Conservation (phyloP, 2,888 invertebrate genomes). For the Icerya purchasi region DNA sequence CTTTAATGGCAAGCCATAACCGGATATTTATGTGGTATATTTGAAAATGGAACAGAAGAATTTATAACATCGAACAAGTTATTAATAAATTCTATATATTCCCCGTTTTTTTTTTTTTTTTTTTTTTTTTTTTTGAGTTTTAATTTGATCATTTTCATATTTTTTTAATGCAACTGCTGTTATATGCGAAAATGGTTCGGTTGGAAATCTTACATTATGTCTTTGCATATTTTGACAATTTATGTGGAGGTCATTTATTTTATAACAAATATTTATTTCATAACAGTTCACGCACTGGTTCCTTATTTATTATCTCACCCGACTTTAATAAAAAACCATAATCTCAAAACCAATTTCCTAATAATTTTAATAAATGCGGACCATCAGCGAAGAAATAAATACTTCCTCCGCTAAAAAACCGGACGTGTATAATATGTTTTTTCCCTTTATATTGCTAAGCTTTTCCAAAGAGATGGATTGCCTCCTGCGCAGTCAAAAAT, state of each 20-base stretch:
- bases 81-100: too few species aligned
- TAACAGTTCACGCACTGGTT: neutral
- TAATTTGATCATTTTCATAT: neutral
- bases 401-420: neutral
- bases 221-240: neutral
- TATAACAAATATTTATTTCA: neutral
- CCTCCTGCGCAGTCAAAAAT: neutral
- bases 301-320: neutral
- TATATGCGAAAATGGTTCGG: neutral
- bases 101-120: too few species aligned
- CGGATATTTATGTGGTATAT: neutral
- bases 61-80: neutral
- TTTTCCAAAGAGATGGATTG: neutral
- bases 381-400: neutral
- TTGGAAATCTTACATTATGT: neutral
- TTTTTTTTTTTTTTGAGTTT: neutral
- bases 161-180: neutral
- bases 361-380: conserved; percentile 1
- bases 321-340: neutral
- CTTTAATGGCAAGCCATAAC: neutral
- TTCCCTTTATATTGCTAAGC: neutral
- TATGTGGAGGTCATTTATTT: neutral
- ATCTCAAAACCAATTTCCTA: conserved; percentile 2
- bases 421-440: neutral
- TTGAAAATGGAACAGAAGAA: neutral